A percentile compares a stretch with the other conserved stretches of the same genome.
These are phyloP conservation scores for Drosophila cardini DNA, from an alignment of 1,140 invertebrate genomes.

Conservation along the genomic window DNA sequence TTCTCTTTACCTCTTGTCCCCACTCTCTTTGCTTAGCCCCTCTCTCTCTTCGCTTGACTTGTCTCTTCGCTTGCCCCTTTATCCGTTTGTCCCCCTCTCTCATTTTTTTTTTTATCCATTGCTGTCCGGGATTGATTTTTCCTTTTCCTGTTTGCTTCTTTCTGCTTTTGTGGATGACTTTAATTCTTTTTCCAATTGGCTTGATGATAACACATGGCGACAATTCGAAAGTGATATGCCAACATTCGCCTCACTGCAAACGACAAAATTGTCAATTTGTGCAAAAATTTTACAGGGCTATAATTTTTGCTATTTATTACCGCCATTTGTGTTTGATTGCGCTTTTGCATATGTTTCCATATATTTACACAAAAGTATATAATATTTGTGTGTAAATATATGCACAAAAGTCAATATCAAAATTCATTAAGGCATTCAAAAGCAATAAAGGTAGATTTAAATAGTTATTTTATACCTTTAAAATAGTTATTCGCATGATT, in stretches of 20 bases:
- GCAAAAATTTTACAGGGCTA: constrained; percentile 29
- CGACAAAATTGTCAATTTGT: constrained; percentile 54
- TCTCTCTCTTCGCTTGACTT: too few relatives aligned
- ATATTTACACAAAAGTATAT: not conserved
- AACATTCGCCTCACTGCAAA: constrained; percentile 53
- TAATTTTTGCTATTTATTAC: constrained; percentile 29
- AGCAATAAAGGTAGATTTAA: too few relatives aligned
- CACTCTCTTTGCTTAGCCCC: too few relatives aligned
- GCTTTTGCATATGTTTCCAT: constrained; percentile 18
- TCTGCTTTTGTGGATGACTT: constrained; percentile 48
- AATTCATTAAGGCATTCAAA: too few relatives aligned
- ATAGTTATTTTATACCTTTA: too few relatives aligned
- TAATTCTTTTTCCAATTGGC: constrained; percentile 62
- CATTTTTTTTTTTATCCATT: constrained; percentile 24
- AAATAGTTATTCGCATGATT: too few relatives aligned
- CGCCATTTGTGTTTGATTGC: constrained; percentile 13
- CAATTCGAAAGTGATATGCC: constrained; percentile 65
- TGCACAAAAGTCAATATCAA: not conserved
- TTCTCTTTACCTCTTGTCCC: constrained; percentile 1
- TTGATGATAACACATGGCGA: constrained; percentile 64
- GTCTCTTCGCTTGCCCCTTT: too few relatives aligned
- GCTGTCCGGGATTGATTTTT: constrained; percentile 54
- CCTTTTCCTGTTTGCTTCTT: constrained; percentile 45
- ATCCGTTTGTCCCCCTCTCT: not conserved
- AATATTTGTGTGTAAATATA: not conserved